Conservation (phyloP, 2,797 vertebrate genomes). For the Pristis pectinata region DNA sequence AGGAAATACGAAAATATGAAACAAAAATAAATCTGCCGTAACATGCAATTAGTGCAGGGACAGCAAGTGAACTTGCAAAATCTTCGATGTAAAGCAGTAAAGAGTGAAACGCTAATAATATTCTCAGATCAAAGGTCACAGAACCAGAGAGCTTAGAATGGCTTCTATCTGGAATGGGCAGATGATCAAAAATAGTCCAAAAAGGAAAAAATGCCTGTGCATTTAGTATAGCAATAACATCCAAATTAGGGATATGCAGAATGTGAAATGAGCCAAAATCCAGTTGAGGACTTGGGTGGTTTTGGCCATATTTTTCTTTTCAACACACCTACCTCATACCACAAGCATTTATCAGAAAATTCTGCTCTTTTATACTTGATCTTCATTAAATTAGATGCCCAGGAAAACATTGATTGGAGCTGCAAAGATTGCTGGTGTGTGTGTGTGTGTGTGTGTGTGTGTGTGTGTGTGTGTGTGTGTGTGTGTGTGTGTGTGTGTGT, state of each 20-base stretch:
- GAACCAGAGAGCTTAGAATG: neutral
- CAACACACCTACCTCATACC: neutral
- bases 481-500: too few relatives aligned
- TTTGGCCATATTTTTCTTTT: neutral
- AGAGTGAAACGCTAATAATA: neutral
- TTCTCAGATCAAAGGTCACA: neutral
- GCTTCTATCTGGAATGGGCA: neutral
- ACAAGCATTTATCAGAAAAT: neutral
- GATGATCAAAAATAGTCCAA: neutral
- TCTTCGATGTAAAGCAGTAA: neutral
- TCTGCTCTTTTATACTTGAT: neutral
- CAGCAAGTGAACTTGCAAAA: neutral
- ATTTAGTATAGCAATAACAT: neutral
- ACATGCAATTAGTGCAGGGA: neutral
- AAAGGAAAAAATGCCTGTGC: neutral
- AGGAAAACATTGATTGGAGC: neutral
- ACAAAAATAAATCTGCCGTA: too few relatives aligned
- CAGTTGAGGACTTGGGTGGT: neutral
- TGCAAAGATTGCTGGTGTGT: neutral
- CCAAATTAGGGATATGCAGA: neutral
- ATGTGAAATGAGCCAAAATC: neutral
- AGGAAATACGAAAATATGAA: too few relatives aligned
- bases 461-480: too few relatives aligned
- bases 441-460: too few relatives aligned
- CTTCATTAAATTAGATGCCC: neutral